phyloP scores from a whole-genome alignment of 2,888 invertebrate species.

The Dyspetes luteomarginatus region DNA sequence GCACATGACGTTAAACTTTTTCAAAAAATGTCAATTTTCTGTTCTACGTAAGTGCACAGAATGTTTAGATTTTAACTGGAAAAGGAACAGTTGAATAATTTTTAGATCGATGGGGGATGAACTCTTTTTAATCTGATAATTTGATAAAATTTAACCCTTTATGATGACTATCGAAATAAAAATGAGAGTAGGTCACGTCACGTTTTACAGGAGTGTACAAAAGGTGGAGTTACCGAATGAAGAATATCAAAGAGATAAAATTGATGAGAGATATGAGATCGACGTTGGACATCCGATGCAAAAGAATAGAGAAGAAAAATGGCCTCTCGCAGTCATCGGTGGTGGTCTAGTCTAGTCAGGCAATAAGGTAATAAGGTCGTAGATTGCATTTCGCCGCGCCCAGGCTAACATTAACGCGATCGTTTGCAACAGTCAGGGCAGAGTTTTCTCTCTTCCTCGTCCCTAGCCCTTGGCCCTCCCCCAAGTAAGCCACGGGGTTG shows the following conservation, averaged over 20 bases:
- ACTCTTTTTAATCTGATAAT: not conserved
- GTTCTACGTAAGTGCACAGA: no score
- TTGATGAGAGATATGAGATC: conserved; percentile 43
- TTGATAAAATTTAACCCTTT: not conserved
- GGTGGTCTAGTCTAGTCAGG: conserved; percentile 55
- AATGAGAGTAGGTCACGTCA: conserved; percentile 55
- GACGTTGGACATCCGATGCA: conserved; percentile 55
- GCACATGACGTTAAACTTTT: no score
- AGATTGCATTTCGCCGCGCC: conserved; percentile 76
- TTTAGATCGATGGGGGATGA: no score
- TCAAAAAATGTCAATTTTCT: no score
- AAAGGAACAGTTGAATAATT: no score
- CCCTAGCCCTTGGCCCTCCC: conserved; percentile 40
- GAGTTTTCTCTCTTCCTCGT: not conserved
- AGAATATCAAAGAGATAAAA: conserved; percentile 36
- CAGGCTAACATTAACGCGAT: conserved; percentile 67
- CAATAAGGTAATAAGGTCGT: conserved; percentile 71
- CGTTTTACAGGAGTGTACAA: not conserved
- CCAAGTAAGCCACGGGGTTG: conserved; percentile 45
- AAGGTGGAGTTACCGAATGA: conserved; percentile 33
- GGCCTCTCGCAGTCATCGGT: conserved; percentile 41
- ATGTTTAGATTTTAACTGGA: no score
- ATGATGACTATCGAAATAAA: not conserved
- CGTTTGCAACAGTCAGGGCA: conserved; percentile 45
- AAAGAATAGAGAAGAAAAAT: conserved; percentile 37